Conservation (phyloP, 1,140 invertebrate species). For the Drosophila tsacasi region DNA sequence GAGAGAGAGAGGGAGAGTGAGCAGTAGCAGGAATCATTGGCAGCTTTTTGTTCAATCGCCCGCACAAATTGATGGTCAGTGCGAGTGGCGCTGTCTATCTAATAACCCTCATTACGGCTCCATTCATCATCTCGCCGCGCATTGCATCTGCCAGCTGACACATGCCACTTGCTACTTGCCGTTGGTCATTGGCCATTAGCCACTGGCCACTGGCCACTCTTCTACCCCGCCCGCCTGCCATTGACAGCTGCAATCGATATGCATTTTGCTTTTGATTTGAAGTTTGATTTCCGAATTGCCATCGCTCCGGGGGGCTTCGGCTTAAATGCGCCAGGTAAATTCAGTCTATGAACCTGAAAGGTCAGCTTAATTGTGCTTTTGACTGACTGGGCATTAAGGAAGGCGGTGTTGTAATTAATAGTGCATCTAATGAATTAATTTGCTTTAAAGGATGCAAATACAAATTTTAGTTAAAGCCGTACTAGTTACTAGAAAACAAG, state of each 20-base stretch:
- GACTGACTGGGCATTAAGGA: not conserved
- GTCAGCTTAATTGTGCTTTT: conserved; percentile 7
- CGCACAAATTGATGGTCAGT: conserved; percentile 46
- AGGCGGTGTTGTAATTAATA: not conserved
- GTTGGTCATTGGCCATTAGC: no score
- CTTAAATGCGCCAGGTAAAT: conserved; percentile 3
- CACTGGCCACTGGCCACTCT: not conserved
- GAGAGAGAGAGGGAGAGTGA: not conserved
- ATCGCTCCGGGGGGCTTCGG: not conserved
- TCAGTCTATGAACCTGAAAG: not conserved
- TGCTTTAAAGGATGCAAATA: not conserved
- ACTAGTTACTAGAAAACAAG: not conserved
- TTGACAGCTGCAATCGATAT: conserved; percentile 60
- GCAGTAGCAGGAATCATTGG: conserved; percentile 1
- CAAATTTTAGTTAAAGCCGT: not conserved
- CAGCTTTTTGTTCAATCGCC: conserved; percentile 36
- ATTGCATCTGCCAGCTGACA: conserved; percentile 25
- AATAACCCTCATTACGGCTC: conserved; percentile 67
- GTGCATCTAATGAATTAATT: not conserved
- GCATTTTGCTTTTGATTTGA: conserved; percentile 41
- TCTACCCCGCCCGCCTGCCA: conserved; percentile 13
- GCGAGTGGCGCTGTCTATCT: conserved; percentile 48
- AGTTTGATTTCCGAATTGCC: conserved; percentile 44
- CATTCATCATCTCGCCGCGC: conserved; percentile 52
- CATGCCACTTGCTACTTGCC: conserved; percentile 13